Conservation (phyloP, 2,113 vertebrate species). For the Ifrita kowaldi region DNA sequence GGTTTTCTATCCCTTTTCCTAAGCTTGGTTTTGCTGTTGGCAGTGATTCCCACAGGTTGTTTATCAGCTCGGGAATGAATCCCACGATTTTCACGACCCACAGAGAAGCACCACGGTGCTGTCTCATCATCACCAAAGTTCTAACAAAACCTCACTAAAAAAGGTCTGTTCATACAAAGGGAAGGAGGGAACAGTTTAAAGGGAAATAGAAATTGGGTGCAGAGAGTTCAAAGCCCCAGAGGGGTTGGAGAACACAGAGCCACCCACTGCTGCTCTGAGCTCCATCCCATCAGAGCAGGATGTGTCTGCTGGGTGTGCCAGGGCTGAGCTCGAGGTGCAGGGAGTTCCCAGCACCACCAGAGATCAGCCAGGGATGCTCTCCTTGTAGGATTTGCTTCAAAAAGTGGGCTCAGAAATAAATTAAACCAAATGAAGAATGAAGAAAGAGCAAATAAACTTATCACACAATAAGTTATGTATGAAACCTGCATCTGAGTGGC, state of each 20-base stretch:
- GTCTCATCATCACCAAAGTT: not conserved
- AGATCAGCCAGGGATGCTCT: not conserved
- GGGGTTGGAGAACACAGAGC: not conserved
- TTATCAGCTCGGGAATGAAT: not conserved
- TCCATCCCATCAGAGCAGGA: not conserved
- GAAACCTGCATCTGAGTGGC: not conserved
- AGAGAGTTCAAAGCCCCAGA: not conserved
- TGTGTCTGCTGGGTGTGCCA: not conserved
- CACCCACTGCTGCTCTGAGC: not conserved
- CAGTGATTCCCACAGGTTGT: not conserved
- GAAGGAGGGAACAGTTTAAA: not conserved
- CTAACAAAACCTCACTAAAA: not conserved
- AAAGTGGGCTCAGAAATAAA: not conserved
- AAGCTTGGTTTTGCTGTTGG: not conserved
- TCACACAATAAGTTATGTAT: rapidly evolving
- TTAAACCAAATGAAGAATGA: rapidly evolving
- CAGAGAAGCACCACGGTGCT: rapidly evolving
- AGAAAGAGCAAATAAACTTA: not conserved
- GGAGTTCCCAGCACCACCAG: not conserved
- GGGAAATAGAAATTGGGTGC: not conserved
- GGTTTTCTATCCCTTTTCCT: not conserved
- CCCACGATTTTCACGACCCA: rapidly evolving
- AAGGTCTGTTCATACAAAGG: rapidly evolving
- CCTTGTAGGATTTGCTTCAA: too few relatives aligned
- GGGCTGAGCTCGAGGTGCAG: not conserved